Evolutionary conservation across 2,888 invertebrate species (phyloP).

Genomic region (Meliscaeva auricollis): DNA sequence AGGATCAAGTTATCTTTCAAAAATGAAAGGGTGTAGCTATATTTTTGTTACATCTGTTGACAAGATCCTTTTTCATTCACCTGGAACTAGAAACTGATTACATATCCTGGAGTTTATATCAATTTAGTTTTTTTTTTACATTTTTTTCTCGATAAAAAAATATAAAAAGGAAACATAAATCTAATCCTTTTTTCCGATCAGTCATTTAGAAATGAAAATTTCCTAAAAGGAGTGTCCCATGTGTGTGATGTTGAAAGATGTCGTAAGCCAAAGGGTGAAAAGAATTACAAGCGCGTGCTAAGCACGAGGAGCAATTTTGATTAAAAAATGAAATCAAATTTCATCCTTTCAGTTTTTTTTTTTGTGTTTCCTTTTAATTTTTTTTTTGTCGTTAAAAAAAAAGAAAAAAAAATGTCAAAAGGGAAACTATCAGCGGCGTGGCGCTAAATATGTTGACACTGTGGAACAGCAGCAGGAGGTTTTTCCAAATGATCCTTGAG

Average conservation of each 20-base stretch:
- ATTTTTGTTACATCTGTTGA: constrained; percentile 72
- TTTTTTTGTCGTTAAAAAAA: constrained; percentile 29
- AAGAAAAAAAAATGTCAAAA: constrained; percentile 19
- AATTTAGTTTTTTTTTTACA: constrained; percentile 18
- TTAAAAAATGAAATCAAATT: constrained; percentile 64
- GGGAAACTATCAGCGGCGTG: constrained; percentile 23
- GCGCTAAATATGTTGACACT: constrained; percentile 57
- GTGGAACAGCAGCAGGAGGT: constrained; percentile 37
- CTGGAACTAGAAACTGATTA: constrained; percentile 63
- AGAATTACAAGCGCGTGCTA: constrained; percentile 63
- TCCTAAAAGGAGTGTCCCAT: constrained; percentile 33
- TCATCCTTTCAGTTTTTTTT: constrained; percentile 35
- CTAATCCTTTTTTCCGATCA: constrained; percentile 71
- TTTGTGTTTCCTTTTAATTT: constrained; percentile 3
- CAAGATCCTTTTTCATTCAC: constrained; percentile 71
- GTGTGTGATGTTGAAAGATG: constrained; percentile 32
- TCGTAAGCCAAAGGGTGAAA: constrained; percentile 37
- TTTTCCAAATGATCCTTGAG: constrained; percentile 48
- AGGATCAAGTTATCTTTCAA: constrained; percentile 67
- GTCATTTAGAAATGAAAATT: constrained; percentile 25
- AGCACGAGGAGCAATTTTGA: constrained; percentile 70
- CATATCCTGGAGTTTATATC: constrained; percentile 59
- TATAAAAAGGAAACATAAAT: constrained; percentile 73
- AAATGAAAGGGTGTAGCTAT: constrained; percentile 15
- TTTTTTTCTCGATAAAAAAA: constrained; percentile 32